Evolutionary conservation across 2,797 vertebrate species (phyloP).

Genomic region (Melanitta fusca): DNA sequence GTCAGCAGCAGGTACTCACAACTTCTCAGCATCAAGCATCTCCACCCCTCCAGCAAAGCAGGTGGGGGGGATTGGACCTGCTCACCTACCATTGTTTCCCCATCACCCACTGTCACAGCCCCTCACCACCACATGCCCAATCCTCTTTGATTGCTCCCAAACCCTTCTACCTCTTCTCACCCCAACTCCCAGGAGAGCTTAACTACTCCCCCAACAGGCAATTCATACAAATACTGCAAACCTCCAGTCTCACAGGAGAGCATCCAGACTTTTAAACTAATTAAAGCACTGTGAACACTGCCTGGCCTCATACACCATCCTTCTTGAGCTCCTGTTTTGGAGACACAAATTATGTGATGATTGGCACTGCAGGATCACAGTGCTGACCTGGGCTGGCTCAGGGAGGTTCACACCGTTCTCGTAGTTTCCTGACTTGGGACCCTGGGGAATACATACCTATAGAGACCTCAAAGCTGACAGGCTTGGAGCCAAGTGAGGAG

Average conservation of each 20-base stretch:
- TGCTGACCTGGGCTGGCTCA: not conserved
- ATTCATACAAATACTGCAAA: not conserved
- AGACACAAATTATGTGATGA: not conserved
- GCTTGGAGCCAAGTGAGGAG: constrained; percentile 81
- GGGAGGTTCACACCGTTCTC: not conserved
- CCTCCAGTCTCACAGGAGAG: not conserved
- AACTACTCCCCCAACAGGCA: not conserved
- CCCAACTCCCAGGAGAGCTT: not conserved
- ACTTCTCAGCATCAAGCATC: not conserved
- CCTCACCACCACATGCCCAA: not conserved
- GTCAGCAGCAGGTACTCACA: not conserved
- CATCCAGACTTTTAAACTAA: not conserved
- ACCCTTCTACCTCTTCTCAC: not conserved
- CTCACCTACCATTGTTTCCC: not conserved
- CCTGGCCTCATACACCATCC: not conserved
- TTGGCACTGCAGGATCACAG: not conserved
- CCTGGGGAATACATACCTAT: constrained; percentile 82
- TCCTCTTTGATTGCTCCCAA: not conserved
- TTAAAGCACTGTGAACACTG: not conserved
- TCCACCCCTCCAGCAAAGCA: not conserved
- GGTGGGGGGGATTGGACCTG: not conserved
- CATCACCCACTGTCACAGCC: not conserved
- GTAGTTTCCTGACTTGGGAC: not conserved
- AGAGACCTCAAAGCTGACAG: constrained; percentile 90
- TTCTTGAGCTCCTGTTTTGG: not conserved